Conservation (phyloP, 2,888 invertebrate species). For the Oxyteleia sp. region DNA sequence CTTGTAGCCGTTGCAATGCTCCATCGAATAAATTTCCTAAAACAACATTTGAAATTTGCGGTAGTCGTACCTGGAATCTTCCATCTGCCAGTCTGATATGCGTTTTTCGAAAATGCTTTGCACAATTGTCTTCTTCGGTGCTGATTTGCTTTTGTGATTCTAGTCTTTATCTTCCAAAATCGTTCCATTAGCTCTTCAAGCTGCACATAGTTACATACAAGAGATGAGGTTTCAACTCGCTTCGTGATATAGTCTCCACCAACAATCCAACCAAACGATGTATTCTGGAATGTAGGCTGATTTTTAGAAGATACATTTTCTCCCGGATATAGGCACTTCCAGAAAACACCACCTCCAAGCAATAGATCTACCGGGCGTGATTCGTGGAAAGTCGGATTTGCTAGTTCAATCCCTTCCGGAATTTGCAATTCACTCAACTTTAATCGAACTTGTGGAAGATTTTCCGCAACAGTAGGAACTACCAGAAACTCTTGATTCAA, state of each 20-base stretch:
- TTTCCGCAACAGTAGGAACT: too few relatives aligned
- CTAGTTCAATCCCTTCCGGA: slow-evolving; percentile 38
- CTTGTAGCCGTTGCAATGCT: slow-evolving; percentile 44
- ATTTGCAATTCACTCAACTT: slow-evolving; percentile 4
- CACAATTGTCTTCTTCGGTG: slow-evolving; percentile 18
- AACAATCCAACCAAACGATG: slow-evolving; percentile 25
- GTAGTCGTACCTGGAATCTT: slow-evolving; percentile 63
- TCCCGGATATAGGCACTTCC: slow-evolving; percentile 14
- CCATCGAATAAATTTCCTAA: slow-evolving; percentile 55
- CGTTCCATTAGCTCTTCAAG: not conserved
- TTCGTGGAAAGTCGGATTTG: slow-evolving; percentile 13
- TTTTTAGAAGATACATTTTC: slow-evolving; percentile 7
- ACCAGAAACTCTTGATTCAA: too few relatives aligned
- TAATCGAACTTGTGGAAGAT: too few relatives aligned
- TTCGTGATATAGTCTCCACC: slow-evolving; percentile 1
- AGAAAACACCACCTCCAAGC: slow-evolving; percentile 23
- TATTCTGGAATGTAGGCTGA: slow-evolving; percentile 25
- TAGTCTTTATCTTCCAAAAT: slow-evolving; percentile 27
- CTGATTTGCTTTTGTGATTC: slow-evolving; percentile 17
- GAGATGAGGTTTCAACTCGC: not conserved
- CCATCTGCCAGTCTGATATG: slow-evolving; percentile 38
- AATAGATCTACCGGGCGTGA: slow-evolving; percentile 9
- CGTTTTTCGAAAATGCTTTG: slow-evolving; percentile 28
- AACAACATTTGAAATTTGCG: slow-evolving; percentile 5
- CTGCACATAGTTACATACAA: slow-evolving; percentile 4